Evolutionary conservation across 2,113 vertebrate species (phyloP).

Genomic region (Chaenocephalus aceratus): DNA sequence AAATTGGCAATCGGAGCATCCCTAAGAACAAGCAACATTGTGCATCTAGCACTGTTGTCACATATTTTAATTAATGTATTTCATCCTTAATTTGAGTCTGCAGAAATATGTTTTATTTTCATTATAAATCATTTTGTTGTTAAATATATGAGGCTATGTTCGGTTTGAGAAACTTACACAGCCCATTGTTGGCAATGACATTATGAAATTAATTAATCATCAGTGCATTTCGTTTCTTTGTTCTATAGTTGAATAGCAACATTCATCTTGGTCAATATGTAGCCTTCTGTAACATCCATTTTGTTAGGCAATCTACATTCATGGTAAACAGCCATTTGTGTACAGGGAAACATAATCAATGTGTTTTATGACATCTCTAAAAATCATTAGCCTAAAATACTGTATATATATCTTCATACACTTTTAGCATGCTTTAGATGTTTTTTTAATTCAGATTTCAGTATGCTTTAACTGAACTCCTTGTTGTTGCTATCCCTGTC

Average conservation of each 20-base stretch:
- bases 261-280: background rate
- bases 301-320: background rate
- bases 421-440: background rate
- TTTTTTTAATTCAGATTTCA: background rate
- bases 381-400: background rate
- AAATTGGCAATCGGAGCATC: too few relatives aligned
- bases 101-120: background rate
- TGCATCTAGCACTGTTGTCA: too few relatives aligned
- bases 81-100: too few relatives aligned
- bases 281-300: background rate
- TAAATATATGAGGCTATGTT: too few relatives aligned
- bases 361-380: background rate
- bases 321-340: background rate
- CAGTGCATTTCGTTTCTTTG: background rate
- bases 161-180: background rate
- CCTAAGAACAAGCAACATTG: too few relatives aligned
- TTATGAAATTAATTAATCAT: background rate
- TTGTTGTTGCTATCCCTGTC: slow-evolving; percentile 14
- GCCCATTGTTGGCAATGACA: background rate
- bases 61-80: too few relatives aligned
- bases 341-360: background rate
- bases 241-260: background rate
- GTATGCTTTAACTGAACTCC: too few relatives aligned
- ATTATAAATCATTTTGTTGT: too few relatives aligned
- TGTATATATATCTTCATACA: background rate